Conservation (phyloP, 1,140 invertebrate species). For the Aphidius gifuensis region DNA sequence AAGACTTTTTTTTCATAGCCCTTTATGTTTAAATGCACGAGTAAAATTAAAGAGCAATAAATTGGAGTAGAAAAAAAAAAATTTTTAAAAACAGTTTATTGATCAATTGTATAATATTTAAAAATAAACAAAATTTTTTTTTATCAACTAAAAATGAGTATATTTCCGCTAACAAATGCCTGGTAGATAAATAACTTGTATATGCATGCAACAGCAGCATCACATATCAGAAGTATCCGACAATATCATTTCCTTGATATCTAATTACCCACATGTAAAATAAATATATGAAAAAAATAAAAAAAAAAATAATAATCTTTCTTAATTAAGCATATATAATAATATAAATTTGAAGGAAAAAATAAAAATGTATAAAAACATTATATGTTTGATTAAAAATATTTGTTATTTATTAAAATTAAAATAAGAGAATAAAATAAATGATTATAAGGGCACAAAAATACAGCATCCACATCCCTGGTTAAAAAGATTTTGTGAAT, state of each 20-base stretch:
- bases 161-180: slow-evolving; percentile 46
- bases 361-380: too few species aligned
- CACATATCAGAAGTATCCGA: neutral
- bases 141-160: neutral
- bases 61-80: slow-evolving; percentile 8
- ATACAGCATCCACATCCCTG: slow-evolving; percentile 23
- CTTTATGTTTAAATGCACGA: too few species aligned
- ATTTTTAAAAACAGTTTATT: slow-evolving; percentile 29
- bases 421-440: neutral
- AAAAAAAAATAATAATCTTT: neutral
- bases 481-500: slow-evolving; percentile 9
- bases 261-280: slow-evolving; percentile 1
- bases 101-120: slow-evolving; percentile 9
- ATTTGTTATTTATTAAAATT: neutral
- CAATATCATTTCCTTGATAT: neutral
- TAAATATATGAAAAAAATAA: neutral
- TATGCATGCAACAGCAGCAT: slow-evolving; percentile 22
- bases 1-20: too few species aligned
- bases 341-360: neutral
- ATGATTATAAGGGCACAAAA: neutral
- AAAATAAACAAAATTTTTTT: slow-evolving; percentile 39
- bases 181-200: slow-evolving; percentile 35
- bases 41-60: slow-evolving; percentile 8
- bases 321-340: neutral
- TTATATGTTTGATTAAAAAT: too few species aligned